Base-by-base conservation (phyloP, 2,797 vertebrate genomes). In the Clarias laeviceps region DNA sequence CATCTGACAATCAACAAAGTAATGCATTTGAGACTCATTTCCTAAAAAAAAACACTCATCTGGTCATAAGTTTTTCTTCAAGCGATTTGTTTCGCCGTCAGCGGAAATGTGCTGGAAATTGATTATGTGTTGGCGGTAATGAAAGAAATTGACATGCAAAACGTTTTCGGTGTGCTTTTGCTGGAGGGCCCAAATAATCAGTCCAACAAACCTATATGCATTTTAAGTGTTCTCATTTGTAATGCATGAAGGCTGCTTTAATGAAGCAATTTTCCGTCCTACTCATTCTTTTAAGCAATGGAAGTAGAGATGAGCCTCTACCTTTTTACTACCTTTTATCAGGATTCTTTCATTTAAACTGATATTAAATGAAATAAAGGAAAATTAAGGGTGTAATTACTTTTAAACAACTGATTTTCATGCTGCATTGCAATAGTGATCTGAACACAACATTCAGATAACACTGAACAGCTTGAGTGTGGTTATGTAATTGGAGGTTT, bases 211-310 rank as follows among this genome's bases (percentile, higher is more conserved):
- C 72, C 11, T 59, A 70, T 70, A 64, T 57, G 65, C 86, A 82
- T 82, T 88, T 80, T 70, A 64, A 72, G 77, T 84, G 70, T 87
- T 83, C 84, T 85, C 80, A 85, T 82, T 87, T 82, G 37, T 78
- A 78, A 84, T 79, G 85, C 66, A 83, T 72, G 80, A 81, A 84
- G 80, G 81, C 61, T 34, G 22, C 66, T 56, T 34, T 68, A 84
- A 87, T 82, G 84, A 88, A 81, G 73, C 69, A 68, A 62, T 57
- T 40, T 69, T 37, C 68, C 72, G 56, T 56, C 34, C 17, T 73
- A 83, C n/a, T 62, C 61, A 65, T 45, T 82, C 59, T 24, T 68
- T 66, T 20, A 72, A 74, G 81, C n/a, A 78, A n/a, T 78, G 56
- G 37, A 87, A 62, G 27, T 32, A 70, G 57, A 82, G 77, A 78